phyloP scores from a whole-genome alignment of 2,113 vertebrate genomes.

The Prunella himalayana region DNA sequence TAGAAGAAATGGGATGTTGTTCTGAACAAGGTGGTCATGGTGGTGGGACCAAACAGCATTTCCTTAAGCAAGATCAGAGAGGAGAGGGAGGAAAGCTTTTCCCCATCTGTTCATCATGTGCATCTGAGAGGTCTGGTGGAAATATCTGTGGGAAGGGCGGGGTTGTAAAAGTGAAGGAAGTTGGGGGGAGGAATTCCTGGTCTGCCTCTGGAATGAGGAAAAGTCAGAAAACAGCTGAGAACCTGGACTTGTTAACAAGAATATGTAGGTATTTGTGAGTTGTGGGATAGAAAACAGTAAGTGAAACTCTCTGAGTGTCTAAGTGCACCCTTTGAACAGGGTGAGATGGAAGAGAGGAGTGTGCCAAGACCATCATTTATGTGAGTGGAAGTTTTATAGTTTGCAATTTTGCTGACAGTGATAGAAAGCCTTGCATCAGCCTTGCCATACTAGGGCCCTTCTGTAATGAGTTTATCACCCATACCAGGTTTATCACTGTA shows the following conservation, averaged over 20 bases:
- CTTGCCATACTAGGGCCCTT: background rate
- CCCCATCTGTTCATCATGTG: no score
- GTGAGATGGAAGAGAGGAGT: background rate
- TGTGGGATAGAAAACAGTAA: background rate
- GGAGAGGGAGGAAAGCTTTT: background rate
- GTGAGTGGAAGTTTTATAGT: background rate
- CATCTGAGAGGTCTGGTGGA: background rate
- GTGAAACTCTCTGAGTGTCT: background rate
- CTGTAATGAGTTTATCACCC: constrained; percentile 39
- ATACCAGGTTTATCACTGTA: constrained; percentile 36
- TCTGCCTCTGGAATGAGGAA: background rate
- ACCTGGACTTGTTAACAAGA: background rate
- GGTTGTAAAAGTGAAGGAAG: background rate
- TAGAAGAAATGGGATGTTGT: background rate
- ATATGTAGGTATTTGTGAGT: background rate
- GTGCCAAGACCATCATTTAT: constrained; percentile 25
- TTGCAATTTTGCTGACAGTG: constrained; percentile 49
- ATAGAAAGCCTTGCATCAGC: constrained; percentile 30
- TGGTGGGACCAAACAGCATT: background rate
- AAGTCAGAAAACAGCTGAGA: background rate
- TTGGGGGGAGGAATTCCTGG: background rate
- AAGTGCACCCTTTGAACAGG: background rate
- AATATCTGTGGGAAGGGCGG: background rate
- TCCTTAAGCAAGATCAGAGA: background rate
- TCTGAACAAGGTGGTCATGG: background rate